A percentile compares a stretch with the other conserved stretches of the same genome.
Conservation (phyloP, 1,140 invertebrate genomes). For the Caerostris extrusa region DNA sequence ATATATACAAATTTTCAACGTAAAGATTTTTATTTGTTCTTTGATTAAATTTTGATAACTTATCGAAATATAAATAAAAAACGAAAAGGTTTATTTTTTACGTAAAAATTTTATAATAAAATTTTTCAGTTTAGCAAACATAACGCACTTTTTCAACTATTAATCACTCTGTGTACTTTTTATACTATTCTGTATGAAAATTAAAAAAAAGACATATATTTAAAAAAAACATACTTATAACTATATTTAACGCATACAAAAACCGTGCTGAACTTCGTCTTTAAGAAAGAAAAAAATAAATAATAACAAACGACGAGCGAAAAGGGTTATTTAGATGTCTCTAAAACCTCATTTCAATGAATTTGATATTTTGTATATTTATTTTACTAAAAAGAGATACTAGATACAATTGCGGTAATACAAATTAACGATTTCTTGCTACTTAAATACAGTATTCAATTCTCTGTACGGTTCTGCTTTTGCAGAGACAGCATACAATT, state of each 20-base stretch:
- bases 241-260: not conserved
- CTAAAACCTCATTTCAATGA: not conserved
- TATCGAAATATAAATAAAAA: too few relatives aligned
- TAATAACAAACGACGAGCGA: not conserved
- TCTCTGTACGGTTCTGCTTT: not conserved
- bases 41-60: too few relatives aligned
- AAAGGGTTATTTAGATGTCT: not conserved
- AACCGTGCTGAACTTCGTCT: not conserved
- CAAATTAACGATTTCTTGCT: slow-evolving; percentile 7
- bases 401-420: not conserved
- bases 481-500: slow-evolving; percentile 31
- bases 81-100: too few relatives aligned
- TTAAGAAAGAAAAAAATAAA: not conserved
- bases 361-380: not conserved
- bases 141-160: too few relatives aligned
- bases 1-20: too few relatives aligned
- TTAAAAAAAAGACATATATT: too few relatives aligned
- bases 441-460: not conserved
- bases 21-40: too few relatives aligned
- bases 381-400: not conserved
- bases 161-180: too few relatives aligned
- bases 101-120: too few relatives aligned
- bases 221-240: not conserved
- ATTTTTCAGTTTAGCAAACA: too few relatives aligned
- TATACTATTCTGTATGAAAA: too few relatives aligned